Percentiles rank a stretch among this genome's conserved stretches.
phyloP scores from a whole-genome alignment of 2,797 vertebrate species.

The Sus cebifrons region DNA sequence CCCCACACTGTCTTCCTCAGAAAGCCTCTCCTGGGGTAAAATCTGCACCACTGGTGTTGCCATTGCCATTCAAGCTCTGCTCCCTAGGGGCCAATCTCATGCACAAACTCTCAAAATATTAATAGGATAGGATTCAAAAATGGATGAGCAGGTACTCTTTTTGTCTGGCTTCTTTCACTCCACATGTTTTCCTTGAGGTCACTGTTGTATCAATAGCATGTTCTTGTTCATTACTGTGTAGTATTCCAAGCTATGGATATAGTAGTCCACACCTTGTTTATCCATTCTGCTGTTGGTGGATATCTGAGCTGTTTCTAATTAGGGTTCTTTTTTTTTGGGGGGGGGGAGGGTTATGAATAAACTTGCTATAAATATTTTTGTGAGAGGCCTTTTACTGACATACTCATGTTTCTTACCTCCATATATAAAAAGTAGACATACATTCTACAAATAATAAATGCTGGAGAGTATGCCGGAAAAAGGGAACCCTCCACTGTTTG shows the following conservation, averaged over 20 bases:
- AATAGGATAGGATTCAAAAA: background rate
- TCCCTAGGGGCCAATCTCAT: background rate
- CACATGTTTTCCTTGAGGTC: background rate
- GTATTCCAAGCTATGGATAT: constrained; percentile 10
- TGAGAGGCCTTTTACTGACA: constrained; percentile 42
- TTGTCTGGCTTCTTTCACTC: background rate
- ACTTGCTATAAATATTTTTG: constrained; percentile 41
- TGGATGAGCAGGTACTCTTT: background rate
- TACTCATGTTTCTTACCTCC: constrained; percentile 23
- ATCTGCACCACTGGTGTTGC: background rate
- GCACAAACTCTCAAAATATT: background rate
- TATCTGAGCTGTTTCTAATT: constrained; percentile 7
- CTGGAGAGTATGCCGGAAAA: background rate
- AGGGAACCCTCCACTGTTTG: background rate
- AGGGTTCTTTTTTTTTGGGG: background rate
- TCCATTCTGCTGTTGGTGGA: constrained; percentile 19
- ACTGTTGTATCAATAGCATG: background rate
- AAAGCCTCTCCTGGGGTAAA: constrained; percentile 52
- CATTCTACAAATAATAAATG: background rate
- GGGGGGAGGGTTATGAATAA: background rate
- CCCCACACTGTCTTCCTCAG: background rate
- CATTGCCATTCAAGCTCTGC: background rate
- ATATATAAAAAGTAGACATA: background rate
- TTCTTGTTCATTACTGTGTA: constrained; percentile 27
- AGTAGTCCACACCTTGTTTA: constrained; percentile 20